phyloP scores from a whole-genome alignment of 2,113 vertebrate species.

The Tachysurus fulvidraco region DNA sequence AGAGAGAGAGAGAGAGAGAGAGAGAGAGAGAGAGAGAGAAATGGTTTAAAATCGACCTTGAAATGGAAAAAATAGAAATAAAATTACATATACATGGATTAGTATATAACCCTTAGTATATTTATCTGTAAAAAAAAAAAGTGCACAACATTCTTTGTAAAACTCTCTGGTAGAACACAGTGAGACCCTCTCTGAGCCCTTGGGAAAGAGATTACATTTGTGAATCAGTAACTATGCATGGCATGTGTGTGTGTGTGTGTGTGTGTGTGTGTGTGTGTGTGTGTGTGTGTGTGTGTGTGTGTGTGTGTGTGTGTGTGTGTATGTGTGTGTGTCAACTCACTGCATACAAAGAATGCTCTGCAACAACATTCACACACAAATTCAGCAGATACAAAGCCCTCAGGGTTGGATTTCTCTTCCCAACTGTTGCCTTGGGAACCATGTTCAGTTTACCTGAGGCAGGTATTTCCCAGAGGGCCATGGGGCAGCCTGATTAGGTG shows the following conservation, averaged over 20 bases:
- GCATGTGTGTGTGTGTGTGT: constrained; percentile 52
- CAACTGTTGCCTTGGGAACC: constrained; percentile 54
- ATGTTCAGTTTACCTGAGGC: constrained; percentile 42
- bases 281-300: constrained; percentile 23
- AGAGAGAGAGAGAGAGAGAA: too few species aligned
- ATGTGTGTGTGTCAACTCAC: constrained; percentile 8
- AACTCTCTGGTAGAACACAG: background rate
- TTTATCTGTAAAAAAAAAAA: constrained; percentile 11
- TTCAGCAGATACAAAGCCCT: background rate
- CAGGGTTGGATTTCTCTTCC: constrained; percentile 56
- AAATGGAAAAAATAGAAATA: background rate
- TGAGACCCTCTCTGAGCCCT: background rate
- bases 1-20: too few species aligned
- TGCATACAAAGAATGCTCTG: constrained; percentile 12
- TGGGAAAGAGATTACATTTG: constrained; percentile 7
- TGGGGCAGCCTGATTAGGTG: background rate
- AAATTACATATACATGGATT: background rate
- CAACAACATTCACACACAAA: background rate
- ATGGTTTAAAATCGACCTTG: too few species aligned
- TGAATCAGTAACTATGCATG: constrained; percentile 57
- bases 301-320: too few species aligned
- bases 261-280: constrained; percentile 28
- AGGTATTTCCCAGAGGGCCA: constrained; percentile 52
- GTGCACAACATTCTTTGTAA: background rate
- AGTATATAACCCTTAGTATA: background rate